Base-by-base conservation (phyloP, 2,797 vertebrate species). In the Girardinus metallicus region DNA sequence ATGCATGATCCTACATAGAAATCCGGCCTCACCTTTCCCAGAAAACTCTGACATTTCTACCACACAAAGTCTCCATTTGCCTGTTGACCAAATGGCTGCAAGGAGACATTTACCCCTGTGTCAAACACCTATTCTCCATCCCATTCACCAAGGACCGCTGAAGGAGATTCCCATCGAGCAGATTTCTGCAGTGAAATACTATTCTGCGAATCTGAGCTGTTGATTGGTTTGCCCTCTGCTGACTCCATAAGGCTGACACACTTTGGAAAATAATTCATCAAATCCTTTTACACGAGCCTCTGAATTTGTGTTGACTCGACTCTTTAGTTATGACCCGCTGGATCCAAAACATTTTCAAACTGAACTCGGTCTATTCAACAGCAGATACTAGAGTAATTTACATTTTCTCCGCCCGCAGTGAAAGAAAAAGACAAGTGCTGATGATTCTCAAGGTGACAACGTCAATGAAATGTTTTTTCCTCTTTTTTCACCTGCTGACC, bases 221-320 rank as follows among this genome's bases (percentile, higher is more conserved):
- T 88, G 80, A 83, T 88, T 83, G 76, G 39, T 86, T 88, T 89
- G 91, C 92, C 91, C 89, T 86, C 76, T 60, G 62, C 21, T 70
- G 80, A 87, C 84, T 89, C 80, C 62, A 66, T 84, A 88, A 85
- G 84, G 75, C 88, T 80, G 87, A 89, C 77, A 90, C 81, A 81
- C 80, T 91, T 91, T 74, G 70, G 47, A 76, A 86, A 86, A 85
- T 92, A 95, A 95, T 90, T 94, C 87, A 95, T 94, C 93, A 95
- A 96, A 96, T 95, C 95, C 92, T 96, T 96, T 95, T 57, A 93
- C 93, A 90, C 89, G 83, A 85, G 85, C 87, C 81, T 92, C 92
- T 91, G 79, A 89, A 93, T 94, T 91, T 73, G 87, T 89, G 85
- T 88, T 78, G 73, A 90, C 87, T 89, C 86, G 89, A 85, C 87